These are phyloP conservation scores for Andrena dorsata DNA, from an alignment of 2,888 invertebrate species.

Conservation along the genomic window DNA sequence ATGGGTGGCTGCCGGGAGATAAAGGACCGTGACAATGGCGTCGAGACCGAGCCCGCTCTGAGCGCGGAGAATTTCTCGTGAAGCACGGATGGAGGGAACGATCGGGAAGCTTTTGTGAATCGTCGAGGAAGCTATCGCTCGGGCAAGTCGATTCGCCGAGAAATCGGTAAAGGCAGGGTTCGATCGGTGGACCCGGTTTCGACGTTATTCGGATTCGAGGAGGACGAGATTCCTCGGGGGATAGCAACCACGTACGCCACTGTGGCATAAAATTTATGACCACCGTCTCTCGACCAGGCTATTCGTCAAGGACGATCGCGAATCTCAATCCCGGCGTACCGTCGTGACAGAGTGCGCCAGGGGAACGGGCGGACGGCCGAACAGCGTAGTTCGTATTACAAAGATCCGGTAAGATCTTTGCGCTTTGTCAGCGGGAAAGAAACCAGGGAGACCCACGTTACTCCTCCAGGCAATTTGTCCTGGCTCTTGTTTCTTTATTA, in stretches of 20 bases:
- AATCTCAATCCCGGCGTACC: slow-evolving; percentile 68
- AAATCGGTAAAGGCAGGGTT: not conserved
- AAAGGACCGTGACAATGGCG: slow-evolving; percentile 41
- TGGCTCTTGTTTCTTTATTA: slow-evolving; percentile 39
- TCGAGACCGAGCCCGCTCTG: not conserved
- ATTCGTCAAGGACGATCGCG: slow-evolving; percentile 75
- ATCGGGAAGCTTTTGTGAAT: not conserved
- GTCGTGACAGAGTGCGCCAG: slow-evolving; percentile 52
- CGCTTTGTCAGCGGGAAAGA: slow-evolving; percentile 59
- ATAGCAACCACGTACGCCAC: slow-evolving; percentile 43
- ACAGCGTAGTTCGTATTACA: slow-evolving; percentile 65
- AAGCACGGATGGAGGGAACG: not conserved
- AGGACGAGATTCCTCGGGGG: slow-evolving; percentile 16
- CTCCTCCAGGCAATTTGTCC: slow-evolving; percentile 62
- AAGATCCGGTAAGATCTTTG: slow-evolving; percentile 61
- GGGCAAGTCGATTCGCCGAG: not conserved
- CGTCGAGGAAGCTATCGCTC: not conserved
- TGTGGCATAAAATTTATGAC: slow-evolving; percentile 71
- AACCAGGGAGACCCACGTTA: slow-evolving; percentile 25
- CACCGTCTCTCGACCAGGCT: slow-evolving; percentile 67
- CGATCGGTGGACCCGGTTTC: not conserved
- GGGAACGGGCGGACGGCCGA: slow-evolving; percentile 39
- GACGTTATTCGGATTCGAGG: slow-evolving; percentile 9
- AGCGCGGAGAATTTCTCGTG: not conserved
- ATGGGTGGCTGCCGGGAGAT: slow-evolving; percentile 14